Evolutionary conservation across 2,797 vertebrate species (phyloP).

Genomic region (Lagodon rhomboides): DNA sequence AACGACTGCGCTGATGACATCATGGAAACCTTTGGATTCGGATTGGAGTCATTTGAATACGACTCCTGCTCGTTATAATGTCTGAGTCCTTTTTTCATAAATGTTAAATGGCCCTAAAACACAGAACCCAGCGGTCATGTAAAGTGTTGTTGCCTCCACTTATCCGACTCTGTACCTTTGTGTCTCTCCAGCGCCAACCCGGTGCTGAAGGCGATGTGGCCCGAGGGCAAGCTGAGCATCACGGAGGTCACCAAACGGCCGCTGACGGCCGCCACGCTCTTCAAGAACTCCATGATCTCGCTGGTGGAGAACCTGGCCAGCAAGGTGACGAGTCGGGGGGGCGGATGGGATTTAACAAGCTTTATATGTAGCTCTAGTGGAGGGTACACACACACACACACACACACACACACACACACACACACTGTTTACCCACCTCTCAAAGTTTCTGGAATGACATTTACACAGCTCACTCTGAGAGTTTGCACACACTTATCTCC

Average conservation of each 20-base stretch:
- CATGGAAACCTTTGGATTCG: not conserved
- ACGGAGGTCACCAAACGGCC: slow-evolving; percentile 98
- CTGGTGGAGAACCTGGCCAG: slow-evolving; percentile 96
- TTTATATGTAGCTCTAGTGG: not conserved
- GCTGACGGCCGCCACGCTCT: slow-evolving; percentile 94
- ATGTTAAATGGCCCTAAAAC: not conserved
- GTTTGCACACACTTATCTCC: not conserved
- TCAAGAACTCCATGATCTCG: slow-evolving; percentile 98
- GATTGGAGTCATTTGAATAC: not conserved
- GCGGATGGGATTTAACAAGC: not conserved
- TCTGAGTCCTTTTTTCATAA: not conserved
- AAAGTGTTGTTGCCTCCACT: not conserved
- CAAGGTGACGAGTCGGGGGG: slow-evolving; percentile 86
- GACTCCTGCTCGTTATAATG: not conserved
- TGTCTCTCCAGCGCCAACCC: slow-evolving; percentile 89
- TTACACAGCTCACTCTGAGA: too few species aligned
- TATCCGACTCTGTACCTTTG: not conserved
- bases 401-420: too few species aligned
- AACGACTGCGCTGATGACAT: not conserved
- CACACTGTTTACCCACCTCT: not conserved
- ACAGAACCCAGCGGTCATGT: not conserved
- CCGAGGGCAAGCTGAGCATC: slow-evolving; percentile 97
- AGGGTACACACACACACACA: not conserved
- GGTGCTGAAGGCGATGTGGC: slow-evolving; percentile 98
- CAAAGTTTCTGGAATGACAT: not conserved